These are phyloP conservation scores for Philotrypesis tridentata DNA, from an alignment of 1,140 invertebrate genomes.

Conservation along the genomic window DNA sequence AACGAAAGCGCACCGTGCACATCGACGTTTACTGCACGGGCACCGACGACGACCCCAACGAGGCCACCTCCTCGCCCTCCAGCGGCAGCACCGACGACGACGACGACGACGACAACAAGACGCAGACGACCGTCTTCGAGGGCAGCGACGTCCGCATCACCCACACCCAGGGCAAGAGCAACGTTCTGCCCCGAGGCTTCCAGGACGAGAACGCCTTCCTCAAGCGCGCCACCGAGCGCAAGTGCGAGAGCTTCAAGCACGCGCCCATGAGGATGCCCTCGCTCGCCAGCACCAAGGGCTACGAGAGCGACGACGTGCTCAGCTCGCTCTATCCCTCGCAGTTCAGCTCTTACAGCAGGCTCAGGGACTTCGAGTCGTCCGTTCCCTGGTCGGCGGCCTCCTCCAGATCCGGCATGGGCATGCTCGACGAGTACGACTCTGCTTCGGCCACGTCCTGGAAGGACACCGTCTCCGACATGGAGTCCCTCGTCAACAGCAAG, in stretches of 20 bases:
- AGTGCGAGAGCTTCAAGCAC: slow-evolving; percentile 57
- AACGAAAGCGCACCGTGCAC: slow-evolving; percentile 81
- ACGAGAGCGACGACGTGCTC: slow-evolving; percentile 74
- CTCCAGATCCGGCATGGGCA: slow-evolving; percentile 63
- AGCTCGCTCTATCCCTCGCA: slow-evolving; percentile 79
- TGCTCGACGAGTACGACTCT: slow-evolving; percentile 71
- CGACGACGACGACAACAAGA: slow-evolving; percentile 66
- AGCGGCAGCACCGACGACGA: slow-evolving; percentile 55
- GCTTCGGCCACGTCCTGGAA: slow-evolving; percentile 77
- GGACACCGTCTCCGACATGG: slow-evolving; percentile 77
- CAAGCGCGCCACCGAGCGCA: slow-evolving; percentile 53
- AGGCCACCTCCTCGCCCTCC: slow-evolving; percentile 27
- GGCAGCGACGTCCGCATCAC: slow-evolving; percentile 77
- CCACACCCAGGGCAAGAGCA: slow-evolving; percentile 73
- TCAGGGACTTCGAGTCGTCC: slow-evolving; percentile 72
- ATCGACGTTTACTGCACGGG: slow-evolving; percentile 87
- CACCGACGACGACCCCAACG: slow-evolving; percentile 77
- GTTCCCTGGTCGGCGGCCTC: slow-evolving; percentile 72
- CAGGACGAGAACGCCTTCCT: slow-evolving; percentile 64
- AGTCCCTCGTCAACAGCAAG: slow-evolving; percentile 70
- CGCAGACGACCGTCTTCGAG: slow-evolving; percentile 80
- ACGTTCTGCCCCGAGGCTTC: slow-evolving; percentile 71
- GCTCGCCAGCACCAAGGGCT: slow-evolving; percentile 68
- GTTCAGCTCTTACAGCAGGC: slow-evolving; percentile 76
- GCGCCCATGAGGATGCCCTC: slow-evolving; percentile 66